Evolutionary conservation across 2,888 invertebrate species (phyloP).

Genomic region (Flexamia atlantica): DNA sequence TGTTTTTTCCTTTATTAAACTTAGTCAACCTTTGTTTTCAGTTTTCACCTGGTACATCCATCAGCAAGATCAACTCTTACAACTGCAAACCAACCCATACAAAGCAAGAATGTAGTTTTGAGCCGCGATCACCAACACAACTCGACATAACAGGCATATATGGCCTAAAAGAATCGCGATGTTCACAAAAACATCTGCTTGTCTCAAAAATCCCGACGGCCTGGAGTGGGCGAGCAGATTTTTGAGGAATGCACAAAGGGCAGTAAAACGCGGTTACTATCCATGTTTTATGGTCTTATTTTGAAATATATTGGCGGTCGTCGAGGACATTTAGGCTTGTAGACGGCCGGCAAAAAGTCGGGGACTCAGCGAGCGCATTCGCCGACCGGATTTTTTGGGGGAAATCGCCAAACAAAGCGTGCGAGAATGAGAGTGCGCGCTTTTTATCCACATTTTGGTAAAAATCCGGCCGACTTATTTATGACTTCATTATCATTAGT

Average conservation of each 20-base stretch:
- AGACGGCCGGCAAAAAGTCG: conserved; percentile 60
- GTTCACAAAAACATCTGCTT: background rate
- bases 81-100: too few relatives aligned
- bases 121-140: background rate
- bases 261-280: conserved; percentile 65
- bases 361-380: conserved; percentile 56
- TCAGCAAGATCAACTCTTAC: too few relatives aligned
- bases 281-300: conserved; percentile 65
- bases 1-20: too few relatives aligned
- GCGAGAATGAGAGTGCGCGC: conserved; percentile 21
- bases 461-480: conserved; percentile 58
- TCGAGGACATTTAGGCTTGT: conserved; percentile 52
- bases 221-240: conserved; percentile 4
- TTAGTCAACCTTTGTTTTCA: too few relatives aligned
- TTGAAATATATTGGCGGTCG: conserved; percentile 63
- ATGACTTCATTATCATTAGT: conserved; percentile 63
- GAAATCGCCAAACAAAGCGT: conserved; percentile 64
- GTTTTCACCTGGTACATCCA: too few relatives aligned
- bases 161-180: background rate
- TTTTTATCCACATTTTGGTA: conserved; percentile 59
- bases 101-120: too few relatives aligned
- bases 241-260: conserved; percentile 63
- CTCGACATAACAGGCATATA: background rate
- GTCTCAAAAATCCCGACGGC: conserved; percentile 12
- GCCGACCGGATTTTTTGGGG: conserved; percentile 55